Conservation (phyloP, 2,113 vertebrate genomes). For the Sardina pilchardus region DNA sequence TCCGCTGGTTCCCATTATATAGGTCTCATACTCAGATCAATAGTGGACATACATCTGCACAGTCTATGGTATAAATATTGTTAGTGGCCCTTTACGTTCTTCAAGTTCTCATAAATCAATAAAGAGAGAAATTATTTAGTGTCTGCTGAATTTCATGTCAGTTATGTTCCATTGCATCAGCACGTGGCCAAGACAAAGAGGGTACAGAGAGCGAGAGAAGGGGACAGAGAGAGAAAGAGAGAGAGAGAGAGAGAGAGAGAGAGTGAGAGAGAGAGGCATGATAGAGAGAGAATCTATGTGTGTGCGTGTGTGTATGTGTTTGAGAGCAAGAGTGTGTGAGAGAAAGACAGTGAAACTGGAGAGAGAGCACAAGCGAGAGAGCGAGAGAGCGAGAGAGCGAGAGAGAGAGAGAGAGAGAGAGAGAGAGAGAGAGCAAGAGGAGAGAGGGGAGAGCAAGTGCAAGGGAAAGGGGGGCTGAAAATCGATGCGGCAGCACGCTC, state of each 20-base stretch:
- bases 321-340: slow-evolving; percentile 46
- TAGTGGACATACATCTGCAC: slow-evolving; percentile 82
- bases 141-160: slow-evolving; percentile 86
- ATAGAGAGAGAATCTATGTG: not conserved
- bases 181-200: slow-evolving; percentile 24
- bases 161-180: slow-evolving; percentile 83
- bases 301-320: slow-evolving; percentile 49
- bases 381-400: not conserved
- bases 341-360: not conserved
- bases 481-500: slow-evolving; percentile 88
- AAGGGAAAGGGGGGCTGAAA: slow-evolving; percentile 58
- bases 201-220: not conserved
- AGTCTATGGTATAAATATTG: slow-evolving; percentile 86
- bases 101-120: slow-evolving; percentile 79
- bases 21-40: slow-evolving; percentile 84
- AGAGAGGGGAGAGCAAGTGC: not conserved
- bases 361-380: not conserved
- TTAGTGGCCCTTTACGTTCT: slow-evolving; percentile 80
- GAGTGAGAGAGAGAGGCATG: slow-evolving; percentile 45
- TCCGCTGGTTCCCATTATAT: slow-evolving; percentile 56
- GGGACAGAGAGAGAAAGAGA: not conserved
- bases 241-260: not conserved
- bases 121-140: slow-evolving; percentile 72
- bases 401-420: not conserved
- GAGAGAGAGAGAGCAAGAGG: not conserved